Evolutionary conservation across 2,888 invertebrate species (phyloP).

Genomic region (Lysandra coridon): DNA sequence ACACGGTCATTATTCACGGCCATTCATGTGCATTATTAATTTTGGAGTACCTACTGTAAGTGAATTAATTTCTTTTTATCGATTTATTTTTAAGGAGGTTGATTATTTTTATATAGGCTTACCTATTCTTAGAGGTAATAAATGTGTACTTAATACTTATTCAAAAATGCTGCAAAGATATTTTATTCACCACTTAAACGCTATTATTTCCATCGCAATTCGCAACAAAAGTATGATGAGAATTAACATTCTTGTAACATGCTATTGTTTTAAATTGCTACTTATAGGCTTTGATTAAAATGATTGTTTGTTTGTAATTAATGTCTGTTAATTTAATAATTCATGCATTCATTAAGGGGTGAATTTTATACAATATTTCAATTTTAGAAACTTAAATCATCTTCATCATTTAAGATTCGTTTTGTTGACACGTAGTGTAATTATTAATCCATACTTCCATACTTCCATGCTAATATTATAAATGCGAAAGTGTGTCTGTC

Average conservation of each 20-base stretch:
- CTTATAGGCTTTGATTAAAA: conserved; percentile 20
- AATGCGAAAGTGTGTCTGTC: too few species aligned
- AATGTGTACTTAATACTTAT: not conserved
- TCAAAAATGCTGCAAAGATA: not conserved
- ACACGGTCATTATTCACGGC: too few species aligned
- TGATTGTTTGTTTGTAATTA: conserved; percentile 8
- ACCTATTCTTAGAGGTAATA: not conserved
- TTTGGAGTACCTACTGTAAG: not conserved
- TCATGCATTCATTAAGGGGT: not conserved
- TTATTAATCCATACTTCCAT: too few species aligned
- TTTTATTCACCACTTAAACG: not conserved
- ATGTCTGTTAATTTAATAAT: conserved; percentile 7
- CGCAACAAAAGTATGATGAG: conserved; percentile 17
- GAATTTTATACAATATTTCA: not conserved
- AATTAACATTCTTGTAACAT: conserved; percentile 25
- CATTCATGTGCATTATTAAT: too few species aligned
- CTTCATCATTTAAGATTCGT: not conserved
- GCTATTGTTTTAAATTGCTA: conserved; percentile 18
- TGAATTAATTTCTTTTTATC: not conserved
- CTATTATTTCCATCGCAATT: not conserved
- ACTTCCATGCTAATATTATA: too few species aligned
- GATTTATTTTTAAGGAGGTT: not conserved
- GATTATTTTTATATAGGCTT: not conserved
- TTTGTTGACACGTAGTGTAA: not conserved
- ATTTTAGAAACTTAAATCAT: not conserved